Conservation (phyloP, 2,888 invertebrate genomes). For the Tricholauxania praeusta region DNA sequence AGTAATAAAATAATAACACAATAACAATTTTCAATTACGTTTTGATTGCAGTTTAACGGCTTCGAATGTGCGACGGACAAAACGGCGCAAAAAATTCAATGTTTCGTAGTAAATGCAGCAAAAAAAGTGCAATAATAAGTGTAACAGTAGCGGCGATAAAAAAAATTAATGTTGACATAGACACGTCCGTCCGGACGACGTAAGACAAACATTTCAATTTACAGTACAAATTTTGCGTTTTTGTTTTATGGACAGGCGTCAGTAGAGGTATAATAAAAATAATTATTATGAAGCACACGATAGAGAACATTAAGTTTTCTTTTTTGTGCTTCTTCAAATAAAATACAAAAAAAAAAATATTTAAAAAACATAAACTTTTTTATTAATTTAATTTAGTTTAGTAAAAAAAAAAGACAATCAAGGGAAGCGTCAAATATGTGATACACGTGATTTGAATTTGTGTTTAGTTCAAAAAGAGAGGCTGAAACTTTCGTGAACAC, state of each 20-base stretch:
- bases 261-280: not conserved
- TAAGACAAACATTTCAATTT: slow-evolving; percentile 24
- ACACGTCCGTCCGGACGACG: too few relatives aligned
- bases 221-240: not conserved
- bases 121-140: slow-evolving; percentile 4
- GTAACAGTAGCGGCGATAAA: too few relatives aligned
- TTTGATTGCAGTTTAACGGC: slow-evolving; percentile 48
- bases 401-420: not conserved
- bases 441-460: slow-evolving; percentile 32
- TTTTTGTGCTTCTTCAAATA: not conserved
- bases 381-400: slow-evolving; percentile 21
- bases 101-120: not conserved
- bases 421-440: slow-evolving; percentile 21
- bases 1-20: not conserved
- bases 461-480: not conserved
- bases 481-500: too few relatives aligned
- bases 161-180: too few relatives aligned
- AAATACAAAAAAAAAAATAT: not conserved
- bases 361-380: not conserved
- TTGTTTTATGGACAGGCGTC: not conserved
- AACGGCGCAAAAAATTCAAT: not conserved
- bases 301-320: not conserved
- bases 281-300: slow-evolving; percentile 8
- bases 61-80: not conserved
- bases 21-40: slow-evolving; percentile 54